A percentile compares a stretch with the other conserved stretches of the same genome.
phyloP scores from a whole-genome alignment of 2,113 vertebrate species.

The Podilymbus podiceps region DNA sequence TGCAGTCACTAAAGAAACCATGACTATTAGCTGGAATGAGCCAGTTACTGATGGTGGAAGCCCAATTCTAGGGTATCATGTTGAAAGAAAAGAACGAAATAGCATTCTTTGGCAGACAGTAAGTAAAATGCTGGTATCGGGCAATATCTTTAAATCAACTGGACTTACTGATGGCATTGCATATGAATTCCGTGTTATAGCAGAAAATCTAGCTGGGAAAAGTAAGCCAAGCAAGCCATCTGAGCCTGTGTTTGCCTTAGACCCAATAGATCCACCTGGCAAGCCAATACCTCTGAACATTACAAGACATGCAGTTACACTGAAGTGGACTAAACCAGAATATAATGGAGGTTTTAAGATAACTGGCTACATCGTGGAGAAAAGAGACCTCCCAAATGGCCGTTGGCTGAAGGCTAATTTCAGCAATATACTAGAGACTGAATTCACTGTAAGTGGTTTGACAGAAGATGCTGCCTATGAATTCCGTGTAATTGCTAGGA shows the following conservation, averaged over 20 bases:
- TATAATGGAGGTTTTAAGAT: slow-evolving; percentile 98
- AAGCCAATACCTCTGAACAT: slow-evolving; percentile 88
- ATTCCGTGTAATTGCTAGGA: slow-evolving; percentile 93
- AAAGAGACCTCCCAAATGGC: slow-evolving; percentile 90
- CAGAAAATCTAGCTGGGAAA: slow-evolving; percentile 95
- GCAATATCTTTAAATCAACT: slow-evolving; percentile 91
- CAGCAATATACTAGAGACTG: slow-evolving; percentile 93
- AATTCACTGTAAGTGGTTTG: slow-evolving; percentile 94
- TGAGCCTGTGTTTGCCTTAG: slow-evolving; percentile 89
- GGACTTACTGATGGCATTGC: slow-evolving; percentile 91
- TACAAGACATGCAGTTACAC: slow-evolving; percentile 88
- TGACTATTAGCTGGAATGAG: slow-evolving; percentile 96
- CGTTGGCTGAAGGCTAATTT: slow-evolving; percentile 97
- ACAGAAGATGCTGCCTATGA: slow-evolving; percentile 93
- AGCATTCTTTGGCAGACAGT: slow-evolving; percentile 93
- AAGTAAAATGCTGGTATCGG: slow-evolving; percentile 87
- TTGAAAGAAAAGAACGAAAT: slow-evolving; percentile 96
- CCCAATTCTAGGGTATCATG: slow-evolving; percentile 91
- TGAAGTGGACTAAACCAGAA: slow-evolving; percentile 95
- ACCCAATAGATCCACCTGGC: slow-evolving; percentile 95
- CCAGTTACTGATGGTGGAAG: slow-evolving; percentile 95
- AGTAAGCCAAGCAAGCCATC: slow-evolving; percentile 96
- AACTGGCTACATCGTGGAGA: slow-evolving; percentile 94
- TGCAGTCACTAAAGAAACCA: slow-evolving; percentile 91
- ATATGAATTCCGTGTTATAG: slow-evolving; percentile 95